A percentile compares a stretch with the other conserved stretches of the same genome.
Conservation (phyloP, 2,797 vertebrate genomes). For the Falco columbarius region DNA sequence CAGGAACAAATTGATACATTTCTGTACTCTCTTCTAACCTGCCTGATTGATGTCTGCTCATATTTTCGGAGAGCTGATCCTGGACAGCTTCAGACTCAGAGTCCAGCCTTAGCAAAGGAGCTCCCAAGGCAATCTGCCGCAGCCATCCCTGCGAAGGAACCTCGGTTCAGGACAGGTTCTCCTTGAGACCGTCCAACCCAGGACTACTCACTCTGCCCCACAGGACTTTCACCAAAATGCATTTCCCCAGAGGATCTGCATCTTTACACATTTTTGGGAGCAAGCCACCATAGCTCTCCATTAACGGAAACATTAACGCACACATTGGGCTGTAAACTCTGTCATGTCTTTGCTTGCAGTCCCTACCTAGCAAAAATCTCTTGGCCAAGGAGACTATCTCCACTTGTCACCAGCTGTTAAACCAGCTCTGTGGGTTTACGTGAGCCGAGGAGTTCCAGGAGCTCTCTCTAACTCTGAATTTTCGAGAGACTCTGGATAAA, state of each 20-base stretch:
- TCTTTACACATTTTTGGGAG: not conserved
- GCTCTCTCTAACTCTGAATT: not conserved
- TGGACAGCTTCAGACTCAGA: not conserved
- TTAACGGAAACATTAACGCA: not conserved
- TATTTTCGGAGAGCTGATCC: not conserved
- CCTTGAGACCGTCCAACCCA: not conserved
- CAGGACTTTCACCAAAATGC: not conserved
- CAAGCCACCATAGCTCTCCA: not conserved
- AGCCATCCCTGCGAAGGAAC: not conserved
- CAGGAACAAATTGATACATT: not conserved
- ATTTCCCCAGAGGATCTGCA: not conserved
- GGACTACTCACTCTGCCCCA: not conserved
- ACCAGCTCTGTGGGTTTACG: rapidly evolving
- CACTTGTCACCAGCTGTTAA: not conserved
- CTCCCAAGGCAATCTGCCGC: not conserved
- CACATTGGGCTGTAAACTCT: not conserved
- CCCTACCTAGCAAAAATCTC: not conserved
- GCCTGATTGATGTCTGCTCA: not conserved
- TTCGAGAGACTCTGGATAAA: not conserved
- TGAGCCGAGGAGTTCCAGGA: not conserved
- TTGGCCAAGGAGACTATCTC: not conserved
- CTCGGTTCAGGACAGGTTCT: not conserved
- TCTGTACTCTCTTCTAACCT: not conserved
- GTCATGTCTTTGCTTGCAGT: not conserved
- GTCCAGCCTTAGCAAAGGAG: not conserved